Evolutionary conservation across 2,888 invertebrate species (phyloP).

Genomic region (Dioctria linearis): DNA sequence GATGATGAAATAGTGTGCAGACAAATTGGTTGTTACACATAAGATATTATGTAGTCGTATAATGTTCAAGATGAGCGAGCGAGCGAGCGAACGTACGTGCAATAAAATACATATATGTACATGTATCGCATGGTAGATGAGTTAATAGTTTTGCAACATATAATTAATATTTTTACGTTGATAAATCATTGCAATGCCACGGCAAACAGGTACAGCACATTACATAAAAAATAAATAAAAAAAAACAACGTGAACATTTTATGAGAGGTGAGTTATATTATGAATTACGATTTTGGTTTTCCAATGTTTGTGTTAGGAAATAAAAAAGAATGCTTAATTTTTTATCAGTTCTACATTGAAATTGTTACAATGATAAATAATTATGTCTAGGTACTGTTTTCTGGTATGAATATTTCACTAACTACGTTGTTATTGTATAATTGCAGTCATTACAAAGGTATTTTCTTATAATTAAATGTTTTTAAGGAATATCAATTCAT

Average conservation of each 20-base stretch:
- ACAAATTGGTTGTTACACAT: background rate
- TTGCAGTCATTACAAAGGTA: no score
- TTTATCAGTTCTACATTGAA: no score
- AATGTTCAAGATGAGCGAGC: background rate
- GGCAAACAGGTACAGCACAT: constrained; percentile 14
- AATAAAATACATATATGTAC: background rate
- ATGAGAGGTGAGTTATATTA: constrained; percentile 10
- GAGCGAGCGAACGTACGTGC: constrained; percentile 7
- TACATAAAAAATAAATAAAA: constrained; percentile 37
- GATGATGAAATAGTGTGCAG: constrained; percentile 5
- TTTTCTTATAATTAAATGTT: no score
- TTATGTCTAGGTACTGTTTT: no score
- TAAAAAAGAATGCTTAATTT: background rate
- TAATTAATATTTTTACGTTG: constrained; percentile 10
- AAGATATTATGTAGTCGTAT: background rate
- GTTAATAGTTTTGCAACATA: background rate
- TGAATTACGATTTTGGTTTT: constrained; percentile 4
- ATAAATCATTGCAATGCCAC: constrained; percentile 33
- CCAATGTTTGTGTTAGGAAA: constrained; percentile 30
- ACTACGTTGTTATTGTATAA: no score
- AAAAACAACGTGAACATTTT: background rate
- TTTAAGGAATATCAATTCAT: no score
- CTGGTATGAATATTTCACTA: no score
- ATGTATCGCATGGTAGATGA: constrained; percentile 12
- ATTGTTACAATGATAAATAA: no score